Base-by-base conservation (phyloP, 2,888 invertebrate genomes). In the Orthosia gracilis region DNA sequence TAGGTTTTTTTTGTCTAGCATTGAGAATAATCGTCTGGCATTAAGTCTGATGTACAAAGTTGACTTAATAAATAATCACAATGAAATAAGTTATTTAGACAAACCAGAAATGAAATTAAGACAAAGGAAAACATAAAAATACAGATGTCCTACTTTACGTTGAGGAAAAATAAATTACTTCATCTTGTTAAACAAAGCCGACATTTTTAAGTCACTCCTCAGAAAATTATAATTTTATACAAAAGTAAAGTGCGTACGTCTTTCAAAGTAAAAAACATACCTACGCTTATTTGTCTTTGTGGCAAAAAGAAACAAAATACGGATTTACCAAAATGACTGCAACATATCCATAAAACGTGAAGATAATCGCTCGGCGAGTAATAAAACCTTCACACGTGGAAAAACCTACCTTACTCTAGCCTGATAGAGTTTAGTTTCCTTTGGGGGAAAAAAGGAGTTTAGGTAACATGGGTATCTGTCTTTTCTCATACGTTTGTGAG, bases 261-360 rank as follows among this genome's bases (percentile, higher is more conserved):
- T 59, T 67, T 69, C n/a, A 75, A 71, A 31, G n/a, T n/a, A 65
- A 69, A 23, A 68, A 58, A 72, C 75, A 54, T 58, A 61, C 69
- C 54, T 64, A 55, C 59, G 13, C 67, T 76, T 83, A 83, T 85
- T 85, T 81, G 73, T 78, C 84, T 85, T 79, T 78, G 70, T 69
- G 45, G 74, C 78, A 84, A 83, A 84, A 84, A 76, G 80, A 80
- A 85, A 82, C 87, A 85, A 88, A 88, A 85, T 81, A 78, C 85
- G 82, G 86, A 87, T 89, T 86, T 84, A 73, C 81, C 76, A 76
- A 76, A 85, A 87, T 82, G 78, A 85, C 87, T 85, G 73, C 84
- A 84, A 87, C 86, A 80, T 85, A 83, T 83, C 80, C 84, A 85
- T 85, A 88, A 85, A 87, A 87, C 80, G 82, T 76, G 76, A 80